Conservation (phyloP, 2,888 invertebrate genomes). For the Shargacucullia verbasci region DNA sequence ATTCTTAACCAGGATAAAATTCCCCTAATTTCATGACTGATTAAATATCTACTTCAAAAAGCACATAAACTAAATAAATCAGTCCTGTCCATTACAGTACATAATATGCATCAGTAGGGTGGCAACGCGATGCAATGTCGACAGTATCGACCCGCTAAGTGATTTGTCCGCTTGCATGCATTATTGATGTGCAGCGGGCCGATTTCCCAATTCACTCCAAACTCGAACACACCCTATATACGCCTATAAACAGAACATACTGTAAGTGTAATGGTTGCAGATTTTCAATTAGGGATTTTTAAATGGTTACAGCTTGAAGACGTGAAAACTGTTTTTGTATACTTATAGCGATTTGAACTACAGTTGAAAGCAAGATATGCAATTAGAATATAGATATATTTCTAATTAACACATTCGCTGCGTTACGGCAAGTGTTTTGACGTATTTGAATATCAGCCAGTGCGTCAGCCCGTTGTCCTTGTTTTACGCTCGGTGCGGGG, state of each 20-base stretch:
- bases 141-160: slow-evolving; percentile 72
- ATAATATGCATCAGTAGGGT: slow-evolving; percentile 54
- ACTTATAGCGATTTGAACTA: too few species aligned
- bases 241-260: slow-evolving; percentile 15
- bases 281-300: slow-evolving; percentile 1
- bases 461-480: too few species aligned
- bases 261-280: background rate
- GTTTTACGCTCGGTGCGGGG: too few species aligned
- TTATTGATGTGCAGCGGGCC: slow-evolving; percentile 78
- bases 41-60: slow-evolving; percentile 11
- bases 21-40: background rate
- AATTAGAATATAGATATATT: too few species aligned
- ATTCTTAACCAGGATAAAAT: background rate
- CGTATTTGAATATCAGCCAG: too few species aligned
- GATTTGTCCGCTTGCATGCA: slow-evolving; percentile 82
- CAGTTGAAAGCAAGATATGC: too few species aligned
- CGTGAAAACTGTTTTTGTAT: too few species aligned
- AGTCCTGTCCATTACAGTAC: slow-evolving; percentile 38
- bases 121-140: slow-evolving; percentile 54
- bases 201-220: slow-evolving; percentile 65
- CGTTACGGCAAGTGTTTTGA: too few species aligned
- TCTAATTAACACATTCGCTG: too few species aligned
- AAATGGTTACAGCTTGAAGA: too few species aligned
- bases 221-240: slow-evolving; percentile 38
- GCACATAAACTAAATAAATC: slow-evolving; percentile 30